A percentile compares a stretch with the other conserved stretches of the same genome.
These are phyloP conservation scores for Scomber scombrus DNA, from an alignment of 2,113 vertebrate genomes.

Conservation along the genomic window DNA sequence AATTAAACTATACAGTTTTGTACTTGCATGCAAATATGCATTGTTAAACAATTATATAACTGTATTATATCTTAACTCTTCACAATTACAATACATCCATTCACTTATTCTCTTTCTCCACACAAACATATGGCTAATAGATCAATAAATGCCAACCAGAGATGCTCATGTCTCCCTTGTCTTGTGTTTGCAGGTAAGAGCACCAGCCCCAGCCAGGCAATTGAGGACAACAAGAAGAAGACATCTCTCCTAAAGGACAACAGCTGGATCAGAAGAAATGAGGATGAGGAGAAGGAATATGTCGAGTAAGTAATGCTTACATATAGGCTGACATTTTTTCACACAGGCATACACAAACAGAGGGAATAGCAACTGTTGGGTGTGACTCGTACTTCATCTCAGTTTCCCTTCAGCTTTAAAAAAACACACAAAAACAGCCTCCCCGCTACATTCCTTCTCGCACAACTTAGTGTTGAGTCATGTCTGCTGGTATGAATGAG, in stretches of 20 bases:
- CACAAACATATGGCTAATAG: too few relatives aligned
- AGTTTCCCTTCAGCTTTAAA: background rate
- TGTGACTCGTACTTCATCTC: conserved; percentile 21
- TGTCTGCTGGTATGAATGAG: background rate
- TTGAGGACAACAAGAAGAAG: conserved; percentile 87
- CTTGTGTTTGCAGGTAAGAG: conserved; percentile 46
- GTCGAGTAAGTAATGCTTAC: conserved; percentile 78
- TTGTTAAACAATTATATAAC: too few relatives aligned
- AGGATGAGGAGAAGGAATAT: conserved; percentile 87
- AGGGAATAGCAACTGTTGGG: background rate
- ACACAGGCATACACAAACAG: background rate
- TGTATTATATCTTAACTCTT: too few relatives aligned
- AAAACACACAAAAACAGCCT: background rate
- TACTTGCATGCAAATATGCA: too few relatives aligned
- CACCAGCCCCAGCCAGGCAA: conserved; percentile 65
- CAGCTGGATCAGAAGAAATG: conserved; percentile 92
- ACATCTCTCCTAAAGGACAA: conserved; percentile 89
- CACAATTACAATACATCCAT: too few relatives aligned
- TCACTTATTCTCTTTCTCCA: too few relatives aligned
- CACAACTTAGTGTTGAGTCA: conserved; percentile 11
- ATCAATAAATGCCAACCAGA: background rate
- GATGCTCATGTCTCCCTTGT: background rate
- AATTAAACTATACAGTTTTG: too few relatives aligned
- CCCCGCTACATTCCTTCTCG: conserved; percentile 27
- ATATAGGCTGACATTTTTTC: background rate